Evolutionary conservation across 2,888 invertebrate species (phyloP).

Genomic region (Prosapia bicincta): DNA sequence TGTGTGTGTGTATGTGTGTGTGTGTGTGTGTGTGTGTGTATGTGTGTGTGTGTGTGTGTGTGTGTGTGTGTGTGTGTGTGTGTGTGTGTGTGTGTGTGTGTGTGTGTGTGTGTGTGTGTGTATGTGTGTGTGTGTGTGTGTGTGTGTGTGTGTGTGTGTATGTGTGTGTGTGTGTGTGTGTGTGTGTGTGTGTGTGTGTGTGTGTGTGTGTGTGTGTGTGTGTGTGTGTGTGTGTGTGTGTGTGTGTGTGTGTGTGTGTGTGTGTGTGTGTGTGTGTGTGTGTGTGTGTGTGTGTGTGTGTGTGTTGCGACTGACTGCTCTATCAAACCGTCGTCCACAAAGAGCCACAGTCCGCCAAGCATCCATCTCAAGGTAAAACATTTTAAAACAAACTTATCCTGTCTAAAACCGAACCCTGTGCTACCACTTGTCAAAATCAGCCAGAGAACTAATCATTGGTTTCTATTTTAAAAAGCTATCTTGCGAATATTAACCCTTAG

Average conservation of each 20-base stretch:
- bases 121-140: slow-evolving; percentile 16
- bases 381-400: no score
- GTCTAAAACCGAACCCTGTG: no score
- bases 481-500: no score
- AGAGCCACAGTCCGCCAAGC: no score
- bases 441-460: no score
- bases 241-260: slow-evolving; percentile 19
- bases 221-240: slow-evolving; percentile 18
- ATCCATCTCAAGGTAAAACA: no score
- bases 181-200: slow-evolving; percentile 16
- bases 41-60: slow-evolving; percentile 13
- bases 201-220: slow-evolving; percentile 17
- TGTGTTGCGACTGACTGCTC: no score
- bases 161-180: slow-evolving; percentile 17
- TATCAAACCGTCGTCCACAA: not conserved
- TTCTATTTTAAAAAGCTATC: no score
- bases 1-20: slow-evolving; percentile 16
- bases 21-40: slow-evolving; percentile 11
- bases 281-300: no score
- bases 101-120: slow-evolving; percentile 17
- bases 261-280: slow-evolving; percentile 19
- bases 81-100: slow-evolving; percentile 17
- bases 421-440: no score
- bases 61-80: slow-evolving; percentile 14
- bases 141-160: slow-evolving; percentile 16